Evolutionary conservation across 2,888 invertebrate genomes (phyloP), one percentile per base, ranked within the genome.

Genomic region (Apomyelois bistriatella): DNA sequence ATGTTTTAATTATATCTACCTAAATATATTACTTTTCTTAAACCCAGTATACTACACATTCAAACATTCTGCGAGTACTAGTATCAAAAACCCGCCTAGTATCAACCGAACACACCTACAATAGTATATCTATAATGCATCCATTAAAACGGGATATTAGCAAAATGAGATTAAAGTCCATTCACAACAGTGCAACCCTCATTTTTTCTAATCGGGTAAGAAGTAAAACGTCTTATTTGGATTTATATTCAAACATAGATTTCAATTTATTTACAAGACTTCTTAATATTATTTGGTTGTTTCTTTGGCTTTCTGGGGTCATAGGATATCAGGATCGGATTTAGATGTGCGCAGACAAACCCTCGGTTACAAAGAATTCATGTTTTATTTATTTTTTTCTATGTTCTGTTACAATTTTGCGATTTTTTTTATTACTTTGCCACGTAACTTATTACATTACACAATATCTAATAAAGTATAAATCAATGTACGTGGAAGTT

Each of bases 331-430:
- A 9, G 13, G 37, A 12, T 38, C 28, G 3, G 37, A 13, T 28
- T 38, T 54, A 37, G 53, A 65, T 60, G 58, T 58, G 65, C 62
- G 28, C 53, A 82, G 66, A 78, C 63, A 88, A 87, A 86, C 77
- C 68, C 82, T 73, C 68, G 69, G 65, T 85, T 88, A 88, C 82
- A 88, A 90, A 89, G 84, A 87, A 82, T 82, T 85, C 83, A 83
- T 79, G 85, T 88, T 89, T 89, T 87, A 85, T 88, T 89, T 70
- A 76, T 83, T 87, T 83, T 87, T 83, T 89, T 87, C 85, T 86
- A 85, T 79, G 68, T 80, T 82, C 76, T 74, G 81, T 88, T 87
- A 89, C 88, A 89, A 82, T 90, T 90, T 90, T 88, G 82, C 89
- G 80, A 83, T 88, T 88, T 90, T 84, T 86, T 85, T 88, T 77